These are phyloP conservation scores for Ceramica pisi DNA, from an alignment of 2,888 invertebrate species.

Conservation along the genomic window DNA sequence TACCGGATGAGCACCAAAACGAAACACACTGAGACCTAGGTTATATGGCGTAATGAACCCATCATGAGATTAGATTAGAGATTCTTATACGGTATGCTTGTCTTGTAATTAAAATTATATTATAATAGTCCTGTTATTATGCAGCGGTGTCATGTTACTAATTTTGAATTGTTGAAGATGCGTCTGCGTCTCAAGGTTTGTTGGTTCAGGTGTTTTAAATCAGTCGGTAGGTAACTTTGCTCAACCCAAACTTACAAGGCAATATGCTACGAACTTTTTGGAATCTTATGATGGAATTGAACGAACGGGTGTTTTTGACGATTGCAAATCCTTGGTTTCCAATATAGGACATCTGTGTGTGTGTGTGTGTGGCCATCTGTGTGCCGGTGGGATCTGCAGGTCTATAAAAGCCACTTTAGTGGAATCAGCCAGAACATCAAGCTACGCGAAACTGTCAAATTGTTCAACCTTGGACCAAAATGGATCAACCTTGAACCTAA, in stretches of 20 bases:
- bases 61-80: constrained; percentile 47
- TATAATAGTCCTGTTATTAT: constrained; percentile 35
- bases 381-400: too few species aligned
- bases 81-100: constrained; percentile 20
- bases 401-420: too few species aligned
- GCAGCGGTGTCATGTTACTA: constrained; percentile 24
- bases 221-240: background rate
- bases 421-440: too few species aligned
- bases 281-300: background rate
- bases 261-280: background rate
- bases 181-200: background rate
- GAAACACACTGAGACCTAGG: constrained; percentile 15
- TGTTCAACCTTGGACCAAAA: too few species aligned
- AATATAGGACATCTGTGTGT: too few species aligned
- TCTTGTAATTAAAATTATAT: constrained; percentile 40
- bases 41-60: constrained; percentile 35
- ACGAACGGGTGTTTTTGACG: too few species aligned
- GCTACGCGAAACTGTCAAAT: too few species aligned
- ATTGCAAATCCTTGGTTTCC: too few species aligned
- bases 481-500: too few species aligned
- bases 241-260: background rate
- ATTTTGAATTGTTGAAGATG: constrained; percentile 10
- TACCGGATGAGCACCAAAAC: constrained; percentile 53
- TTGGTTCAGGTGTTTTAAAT: constrained; percentile 6
- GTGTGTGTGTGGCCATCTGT: too few species aligned